These are phyloP conservation scores for Cassiopea xamachana DNA, from an alignment of 30 jellyfish, hydroid and myxozoan genomes.

Conservation along the genomic window DNA sequence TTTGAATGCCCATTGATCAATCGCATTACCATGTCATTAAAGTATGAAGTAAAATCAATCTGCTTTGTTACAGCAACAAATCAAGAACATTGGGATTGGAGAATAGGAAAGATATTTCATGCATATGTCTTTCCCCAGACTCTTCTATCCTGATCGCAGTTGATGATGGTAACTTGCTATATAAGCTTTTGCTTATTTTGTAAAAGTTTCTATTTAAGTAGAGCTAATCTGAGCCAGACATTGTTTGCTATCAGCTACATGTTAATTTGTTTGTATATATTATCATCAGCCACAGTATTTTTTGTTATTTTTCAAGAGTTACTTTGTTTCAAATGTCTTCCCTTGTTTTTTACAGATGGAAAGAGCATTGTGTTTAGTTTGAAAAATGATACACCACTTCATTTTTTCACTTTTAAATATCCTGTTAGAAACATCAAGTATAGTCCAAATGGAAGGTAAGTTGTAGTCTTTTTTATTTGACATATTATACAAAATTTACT, in stretches of 20 bases:
- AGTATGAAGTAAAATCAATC: no score
- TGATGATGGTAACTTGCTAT: conserved; percentile 77
- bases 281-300: no score
- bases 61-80: conserved; percentile 74
- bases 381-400: conserved; percentile 76
- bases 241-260: no score
- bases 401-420: conserved; percentile 83
- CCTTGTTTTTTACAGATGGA: conserved; percentile 71
- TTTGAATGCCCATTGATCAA: no score
- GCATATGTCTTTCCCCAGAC: conserved; percentile 86
- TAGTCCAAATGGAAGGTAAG: conserved; percentile 97
- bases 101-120: conserved; percentile 69
- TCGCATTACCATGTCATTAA: no score
- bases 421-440: conserved; percentile 72
- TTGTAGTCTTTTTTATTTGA: not conserved
- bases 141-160: conserved; percentile 74
- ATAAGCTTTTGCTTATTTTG: no score
- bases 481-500: not conserved
- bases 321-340: not conserved
- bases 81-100: conserved; percentile 82
- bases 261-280: no score
- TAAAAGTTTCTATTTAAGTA: no score
- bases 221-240: no score
- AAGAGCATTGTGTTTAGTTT: conserved; percentile 84
- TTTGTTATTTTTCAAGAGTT: not conserved